These are phyloP conservation scores for Diarsia mendica DNA, from an alignment of 2,888 invertebrate species.

Conservation along the genomic window DNA sequence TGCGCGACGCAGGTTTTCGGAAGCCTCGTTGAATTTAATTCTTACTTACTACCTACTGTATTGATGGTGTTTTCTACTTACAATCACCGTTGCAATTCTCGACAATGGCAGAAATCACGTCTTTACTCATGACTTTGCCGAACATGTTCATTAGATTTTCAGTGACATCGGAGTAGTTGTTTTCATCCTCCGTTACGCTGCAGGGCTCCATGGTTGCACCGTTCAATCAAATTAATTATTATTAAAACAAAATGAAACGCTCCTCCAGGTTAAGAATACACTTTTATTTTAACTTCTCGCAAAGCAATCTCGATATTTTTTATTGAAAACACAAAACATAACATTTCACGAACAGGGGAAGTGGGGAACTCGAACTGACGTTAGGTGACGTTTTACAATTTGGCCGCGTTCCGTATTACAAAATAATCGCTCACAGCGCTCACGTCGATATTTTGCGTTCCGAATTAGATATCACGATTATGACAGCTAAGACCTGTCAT, in stretches of 20 bases:
- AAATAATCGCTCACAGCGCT: too few species aligned
- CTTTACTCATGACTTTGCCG: constrained; percentile 75
- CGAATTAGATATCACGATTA: too few species aligned
- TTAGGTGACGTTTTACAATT: too few species aligned
- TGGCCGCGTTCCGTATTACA: too few species aligned
- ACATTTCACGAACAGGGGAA: background rate
- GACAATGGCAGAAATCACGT: constrained; percentile 79
- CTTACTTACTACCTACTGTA: background rate
- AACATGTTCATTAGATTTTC: constrained; percentile 80
- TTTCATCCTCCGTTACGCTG: constrained; percentile 45
- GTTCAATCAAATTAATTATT: constrained; percentile 7
- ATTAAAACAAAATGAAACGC: background rate
- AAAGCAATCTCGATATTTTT: constrained; percentile 2
- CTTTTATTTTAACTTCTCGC: background rate
- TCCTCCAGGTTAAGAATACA: background rate
- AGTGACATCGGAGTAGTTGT: constrained; percentile 70
- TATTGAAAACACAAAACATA: constrained; percentile 4
- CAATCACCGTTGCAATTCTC: constrained; percentile 83
- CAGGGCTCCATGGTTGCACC: constrained; percentile 50
- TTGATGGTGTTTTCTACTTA: constrained; percentile 73
- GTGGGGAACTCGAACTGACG: constrained; percentile 20
- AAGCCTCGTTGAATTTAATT: constrained; percentile 21
- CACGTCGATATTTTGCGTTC: too few species aligned
- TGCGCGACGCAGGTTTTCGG: constrained; percentile 48
- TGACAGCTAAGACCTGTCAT: too few species aligned